Conservation (phyloP, 2,888 invertebrate genomes). For the Clivina fossor region DNA sequence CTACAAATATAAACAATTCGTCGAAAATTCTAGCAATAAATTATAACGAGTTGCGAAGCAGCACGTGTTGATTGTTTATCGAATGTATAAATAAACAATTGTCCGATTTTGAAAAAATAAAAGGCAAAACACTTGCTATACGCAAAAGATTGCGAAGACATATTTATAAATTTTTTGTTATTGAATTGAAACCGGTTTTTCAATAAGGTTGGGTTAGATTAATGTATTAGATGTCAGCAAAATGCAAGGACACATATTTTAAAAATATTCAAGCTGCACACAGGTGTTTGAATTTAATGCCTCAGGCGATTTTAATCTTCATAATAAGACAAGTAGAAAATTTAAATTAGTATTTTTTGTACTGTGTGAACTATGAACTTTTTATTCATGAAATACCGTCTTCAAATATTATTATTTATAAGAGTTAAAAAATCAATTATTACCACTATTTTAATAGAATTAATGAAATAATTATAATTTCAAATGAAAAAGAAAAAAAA, state of each 20-base stretch:
- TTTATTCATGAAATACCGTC: too few species aligned
- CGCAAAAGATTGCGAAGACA: constrained; percentile 14
- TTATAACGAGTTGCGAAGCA: not conserved
- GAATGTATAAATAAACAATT: constrained; percentile 19
- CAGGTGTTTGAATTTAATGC: constrained; percentile 5
- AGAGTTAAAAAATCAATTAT: too few species aligned
- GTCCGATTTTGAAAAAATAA: not conserved
- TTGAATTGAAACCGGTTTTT: constrained; percentile 24
- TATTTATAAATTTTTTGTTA: constrained; percentile 3
- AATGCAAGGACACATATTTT: constrained; percentile 28
- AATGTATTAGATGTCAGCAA: constrained; percentile 2
- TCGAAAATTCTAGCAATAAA: constrained; percentile 18
- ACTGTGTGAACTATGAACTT: too few species aligned
- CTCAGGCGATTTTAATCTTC: too few species aligned
- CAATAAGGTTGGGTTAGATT: constrained; percentile 18
- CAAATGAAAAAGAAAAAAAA: too few species aligned
- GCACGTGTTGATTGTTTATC: constrained; percentile 14
- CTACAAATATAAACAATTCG: constrained; percentile 24
- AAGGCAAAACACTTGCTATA: constrained; percentile 13
- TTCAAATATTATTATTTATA: too few species aligned
- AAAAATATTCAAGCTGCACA: too few species aligned
- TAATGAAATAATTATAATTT: too few species aligned
- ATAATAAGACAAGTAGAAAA: too few species aligned
- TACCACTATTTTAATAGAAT: too few species aligned
- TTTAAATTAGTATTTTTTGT: too few species aligned